Base-by-base conservation (phyloP, 1,140 invertebrate species). In the Danaus melanippus region DNA sequence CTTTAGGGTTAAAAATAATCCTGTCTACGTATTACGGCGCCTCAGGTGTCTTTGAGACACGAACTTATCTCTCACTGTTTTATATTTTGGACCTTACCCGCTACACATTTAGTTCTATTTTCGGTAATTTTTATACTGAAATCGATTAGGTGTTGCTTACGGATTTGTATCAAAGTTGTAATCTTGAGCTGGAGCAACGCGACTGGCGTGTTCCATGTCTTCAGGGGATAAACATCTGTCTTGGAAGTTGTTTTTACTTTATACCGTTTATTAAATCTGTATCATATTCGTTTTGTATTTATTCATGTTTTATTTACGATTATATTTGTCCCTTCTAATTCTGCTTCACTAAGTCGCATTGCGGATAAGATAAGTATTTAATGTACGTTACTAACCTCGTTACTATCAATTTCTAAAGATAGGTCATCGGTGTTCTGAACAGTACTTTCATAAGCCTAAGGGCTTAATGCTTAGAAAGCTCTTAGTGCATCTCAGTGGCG, bases 91-190 rank as follows among this genome's bases (percentile, higher is more conserved):
- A 58, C 68, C 66, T 62, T 74, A 58, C 62, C 7, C 12, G 9
- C 10, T 51, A 4, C 15, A 9, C n/a, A 64, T 47, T 68, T 50
- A 50, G 65, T 62, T 46, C 21, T 39, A 49, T 67, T 59, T 66
- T 41, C 15, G 9, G 11, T 60, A 10, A 46, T 46, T 11, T 50
- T 43, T 44, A 53, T 53, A 63, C 53, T 42, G 59, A 66, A 71
- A 80, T 79, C 76, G 71, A 79, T 76, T 70, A 69, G 62, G 50
- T 39, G 62, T 74, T 76, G 69, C 78, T 76, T 79, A 73, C 67
- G 49, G 72, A 80, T 81, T 79, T 76, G 68, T 79, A 79, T 78
- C 78, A 52, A 50, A 66, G 57, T 44, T 73, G 62, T 74, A 75
- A 79, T 81, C 73, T 78, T 57, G 60, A 43, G 60, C 56, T 71